Evolutionary conservation across 2,797 vertebrate species (phyloP).

Genomic region (Pangasius sanitwongsei): DNA sequence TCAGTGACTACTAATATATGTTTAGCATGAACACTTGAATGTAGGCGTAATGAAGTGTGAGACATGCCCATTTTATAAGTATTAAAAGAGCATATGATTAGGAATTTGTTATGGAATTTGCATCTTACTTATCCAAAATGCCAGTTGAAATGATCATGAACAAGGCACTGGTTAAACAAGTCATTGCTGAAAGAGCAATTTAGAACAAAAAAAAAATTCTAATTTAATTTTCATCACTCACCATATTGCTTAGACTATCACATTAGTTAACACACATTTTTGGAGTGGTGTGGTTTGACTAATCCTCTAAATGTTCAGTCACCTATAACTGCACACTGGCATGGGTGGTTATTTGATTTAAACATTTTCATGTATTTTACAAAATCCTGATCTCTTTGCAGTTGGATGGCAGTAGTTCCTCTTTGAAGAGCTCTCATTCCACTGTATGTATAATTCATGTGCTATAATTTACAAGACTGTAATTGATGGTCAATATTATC

Average conservation of each 20-base stretch:
- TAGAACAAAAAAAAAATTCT: not conserved
- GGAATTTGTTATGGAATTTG: not conserved
- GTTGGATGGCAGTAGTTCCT: conserved; percentile 72
- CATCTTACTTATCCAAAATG: not conserved
- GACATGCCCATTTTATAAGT: not conserved
- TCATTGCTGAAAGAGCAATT: not conserved
- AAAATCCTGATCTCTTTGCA: conserved; percentile 67
- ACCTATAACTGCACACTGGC: conserved; percentile 8
- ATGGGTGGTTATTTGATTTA: conserved; percentile 1
- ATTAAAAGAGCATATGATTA: not conserved
- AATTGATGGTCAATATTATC: not conserved
- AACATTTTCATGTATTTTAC: conserved; percentile 30
- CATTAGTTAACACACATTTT: not conserved
- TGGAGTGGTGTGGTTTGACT: conserved; percentile 7
- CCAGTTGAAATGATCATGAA: not conserved
- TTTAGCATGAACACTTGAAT: not conserved
- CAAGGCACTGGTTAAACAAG: not conserved
- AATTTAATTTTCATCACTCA: not conserved
- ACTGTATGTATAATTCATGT: conserved; percentile 75
- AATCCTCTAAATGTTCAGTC: not conserved
- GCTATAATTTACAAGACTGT: not conserved
- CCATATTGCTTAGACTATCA: not conserved
- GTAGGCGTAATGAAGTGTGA: not conserved
- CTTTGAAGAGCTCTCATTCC: conserved; percentile 76
- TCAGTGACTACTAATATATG: not conserved